Base-by-base conservation (phyloP, 2,888 invertebrate genomes). In the Antitype chi region DNA sequence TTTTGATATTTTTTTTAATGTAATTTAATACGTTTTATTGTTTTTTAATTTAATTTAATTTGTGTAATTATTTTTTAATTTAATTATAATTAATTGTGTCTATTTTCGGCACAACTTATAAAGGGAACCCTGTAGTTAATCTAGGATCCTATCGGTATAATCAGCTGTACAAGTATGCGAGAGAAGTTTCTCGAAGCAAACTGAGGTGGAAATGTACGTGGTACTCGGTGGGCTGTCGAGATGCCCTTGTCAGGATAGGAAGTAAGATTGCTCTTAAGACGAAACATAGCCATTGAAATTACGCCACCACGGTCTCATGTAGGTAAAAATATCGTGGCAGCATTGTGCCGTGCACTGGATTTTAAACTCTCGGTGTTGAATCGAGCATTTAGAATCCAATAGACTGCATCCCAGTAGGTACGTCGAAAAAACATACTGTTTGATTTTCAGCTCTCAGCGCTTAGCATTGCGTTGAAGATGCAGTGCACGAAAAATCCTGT, bases 181-280 rank as follows among this genome's bases (percentile, higher is more conserved):
- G 76, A 17, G 20, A 23, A 25, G 17, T 6, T 5, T 32, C 13
- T 38, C 53, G 17, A 11, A 32, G 17, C 23, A 75, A 74, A 63
- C 25, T 70, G 23, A 73, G 75, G 28, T 85, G 86, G 80, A 68
- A 72, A 17, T 86, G 85, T 49, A 86, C 73, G 43, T 38, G 73
- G 23, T 70, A 69, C 20, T 63, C 67, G 4, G 15, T 59, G 63
- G 82, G 83, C 43, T 83, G 83, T 25, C 60, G 74, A 25, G 70
- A 76, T 13, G 59, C 20, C 9, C 69, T 76, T 3, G 20, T 59
- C 1, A 84, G 78, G 2, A 2, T 69, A 3, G 69, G 66, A 1
- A 57, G 57, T 47, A 32, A 69, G 5, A 78, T 84, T 11, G 13
- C 78, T 60, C 43, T 71, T 69, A 67, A 59, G 2, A 47, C 53